Percentiles rank a stretch among this genome's conserved stretches.
These are phyloP conservation scores for Ichneumoninae sp. DNA, from an alignment of 2,888 invertebrate genomes.

Conservation along the genomic window DNA sequence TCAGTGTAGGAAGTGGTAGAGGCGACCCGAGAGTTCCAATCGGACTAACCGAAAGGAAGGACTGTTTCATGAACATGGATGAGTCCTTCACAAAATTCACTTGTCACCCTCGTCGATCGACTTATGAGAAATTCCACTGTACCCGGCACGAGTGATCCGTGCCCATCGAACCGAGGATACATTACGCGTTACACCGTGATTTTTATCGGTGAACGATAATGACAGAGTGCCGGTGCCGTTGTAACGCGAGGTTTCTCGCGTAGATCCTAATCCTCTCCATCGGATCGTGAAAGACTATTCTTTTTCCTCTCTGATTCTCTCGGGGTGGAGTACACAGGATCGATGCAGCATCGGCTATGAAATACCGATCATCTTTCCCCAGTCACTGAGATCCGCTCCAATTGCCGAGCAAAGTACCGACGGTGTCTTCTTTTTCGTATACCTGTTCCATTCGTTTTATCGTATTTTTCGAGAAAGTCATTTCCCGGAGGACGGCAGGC, in stretches of 20 bases:
- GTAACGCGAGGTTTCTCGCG: constrained; percentile 8
- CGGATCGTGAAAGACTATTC: constrained; percentile 45
- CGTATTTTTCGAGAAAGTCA: constrained; percentile 5
- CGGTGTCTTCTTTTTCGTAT: background rate
- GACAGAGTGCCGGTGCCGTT: constrained; percentile 27
- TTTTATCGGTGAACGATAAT: constrained; percentile 41
- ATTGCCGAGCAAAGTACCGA: background rate
- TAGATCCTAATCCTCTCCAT: constrained; percentile 20
- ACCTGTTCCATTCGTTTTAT: background rate
- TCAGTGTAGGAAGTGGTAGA: no score
- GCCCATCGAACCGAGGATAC: constrained; percentile 43
- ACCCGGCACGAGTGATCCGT: background rate
- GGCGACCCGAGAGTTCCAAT: no score
- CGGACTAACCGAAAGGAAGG: no score
- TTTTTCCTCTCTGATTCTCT: constrained; percentile 34
- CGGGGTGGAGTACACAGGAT: background rate
- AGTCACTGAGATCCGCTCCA: background rate
- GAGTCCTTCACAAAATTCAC: background rate
- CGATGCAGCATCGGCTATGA: background rate
- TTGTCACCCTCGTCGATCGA: background rate
- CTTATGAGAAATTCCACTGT: background rate
- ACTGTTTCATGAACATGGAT: background rate
- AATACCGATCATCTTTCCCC: background rate
- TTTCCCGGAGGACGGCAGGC: background rate
- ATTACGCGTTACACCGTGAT: constrained; percentile 31